Conservation (phyloP, 2,888 invertebrate genomes). For the Heliothis peltigera region DNA sequence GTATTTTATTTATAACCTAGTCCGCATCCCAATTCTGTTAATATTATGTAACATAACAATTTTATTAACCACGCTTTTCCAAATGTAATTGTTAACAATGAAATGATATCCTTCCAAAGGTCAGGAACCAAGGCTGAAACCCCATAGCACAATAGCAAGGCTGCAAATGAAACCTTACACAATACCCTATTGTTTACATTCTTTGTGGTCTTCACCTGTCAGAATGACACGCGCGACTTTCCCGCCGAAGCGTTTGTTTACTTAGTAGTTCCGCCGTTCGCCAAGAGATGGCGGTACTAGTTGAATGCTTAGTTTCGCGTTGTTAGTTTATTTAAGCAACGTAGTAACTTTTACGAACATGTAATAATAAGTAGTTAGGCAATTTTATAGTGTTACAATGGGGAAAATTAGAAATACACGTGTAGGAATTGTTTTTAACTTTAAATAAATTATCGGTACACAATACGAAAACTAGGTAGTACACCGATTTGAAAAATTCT, state of each 20-base stretch:
- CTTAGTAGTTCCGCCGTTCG: slow-evolving; percentile 25
- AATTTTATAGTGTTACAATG: slow-evolving; percentile 30
- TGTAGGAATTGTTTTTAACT: neutral
- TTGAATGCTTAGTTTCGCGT: neutral
- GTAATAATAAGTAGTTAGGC: slow-evolving; percentile 31
- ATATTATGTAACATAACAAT: neutral
- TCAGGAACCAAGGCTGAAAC: slow-evolving; percentile 26
- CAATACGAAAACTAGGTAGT: no score
- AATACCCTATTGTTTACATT: slow-evolving; percentile 45
- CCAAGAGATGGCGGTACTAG: slow-evolving; percentile 53
- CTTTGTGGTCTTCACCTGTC: slow-evolving; percentile 32
- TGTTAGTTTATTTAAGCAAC: slow-evolving; percentile 34
- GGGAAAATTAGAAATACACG: slow-evolving; percentile 18
- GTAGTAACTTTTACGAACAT: slow-evolving; percentile 28
- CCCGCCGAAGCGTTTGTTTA: slow-evolving; percentile 42
- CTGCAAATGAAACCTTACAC: slow-evolving; percentile 28
- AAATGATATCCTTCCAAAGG: slow-evolving; percentile 27
- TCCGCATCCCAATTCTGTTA: no score
- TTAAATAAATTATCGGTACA: no score
- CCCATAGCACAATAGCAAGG: slow-evolving; percentile 38
- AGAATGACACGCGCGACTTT: slow-evolving; percentile 30
- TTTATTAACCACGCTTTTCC: slow-evolving; percentile 7
- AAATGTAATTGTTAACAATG: slow-evolving; percentile 24
- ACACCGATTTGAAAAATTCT: no score
- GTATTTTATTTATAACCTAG: no score